Conservation (phyloP, 2,888 invertebrate genomes). For the Neoaliturus tenellus region DNA sequence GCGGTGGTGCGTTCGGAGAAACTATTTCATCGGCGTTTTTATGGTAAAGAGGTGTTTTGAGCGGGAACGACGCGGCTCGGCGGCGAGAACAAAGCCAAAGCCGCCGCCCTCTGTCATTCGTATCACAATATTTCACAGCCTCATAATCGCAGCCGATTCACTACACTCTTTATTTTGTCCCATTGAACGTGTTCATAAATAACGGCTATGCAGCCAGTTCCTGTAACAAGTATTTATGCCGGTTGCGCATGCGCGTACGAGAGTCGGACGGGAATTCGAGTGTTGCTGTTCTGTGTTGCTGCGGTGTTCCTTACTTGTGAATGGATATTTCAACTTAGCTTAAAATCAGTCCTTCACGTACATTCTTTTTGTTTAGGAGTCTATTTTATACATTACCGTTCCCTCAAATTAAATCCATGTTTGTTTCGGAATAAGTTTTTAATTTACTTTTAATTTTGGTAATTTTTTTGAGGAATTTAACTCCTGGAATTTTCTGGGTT, state of each 20-base stretch:
- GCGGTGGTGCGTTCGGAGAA: background rate
- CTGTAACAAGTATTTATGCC: slow-evolving; percentile 44
- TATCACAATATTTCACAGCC: slow-evolving; percentile 40
- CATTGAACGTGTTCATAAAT: slow-evolving; percentile 44
- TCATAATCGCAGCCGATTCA: slow-evolving; percentile 44
- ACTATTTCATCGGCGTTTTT: slow-evolving; percentile 20
- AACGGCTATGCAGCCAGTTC: slow-evolving; percentile 30
- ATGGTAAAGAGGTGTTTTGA: slow-evolving; percentile 27
- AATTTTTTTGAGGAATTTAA: too few relatives aligned
- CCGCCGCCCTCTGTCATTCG: slow-evolving; percentile 40
- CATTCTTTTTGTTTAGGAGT: too few relatives aligned
- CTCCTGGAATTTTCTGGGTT: too few relatives aligned
- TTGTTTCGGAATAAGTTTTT: too few relatives aligned
- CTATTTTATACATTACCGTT: too few relatives aligned
- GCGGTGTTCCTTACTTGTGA: background rate
- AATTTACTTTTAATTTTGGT: too few relatives aligned
- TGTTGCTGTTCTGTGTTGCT: background rate
- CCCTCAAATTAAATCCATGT: too few relatives aligned
- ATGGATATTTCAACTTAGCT: too few relatives aligned
- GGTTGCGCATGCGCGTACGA: background rate
- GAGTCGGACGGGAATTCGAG: background rate
- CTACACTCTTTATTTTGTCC: slow-evolving; percentile 43
- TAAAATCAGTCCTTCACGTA: too few relatives aligned
- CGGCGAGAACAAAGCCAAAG: slow-evolving; percentile 55
- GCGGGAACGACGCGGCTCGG: slow-evolving; percentile 14